phyloP scores from a whole-genome alignment of 2,888 invertebrate species.

The Acleris holmiana region DNA sequence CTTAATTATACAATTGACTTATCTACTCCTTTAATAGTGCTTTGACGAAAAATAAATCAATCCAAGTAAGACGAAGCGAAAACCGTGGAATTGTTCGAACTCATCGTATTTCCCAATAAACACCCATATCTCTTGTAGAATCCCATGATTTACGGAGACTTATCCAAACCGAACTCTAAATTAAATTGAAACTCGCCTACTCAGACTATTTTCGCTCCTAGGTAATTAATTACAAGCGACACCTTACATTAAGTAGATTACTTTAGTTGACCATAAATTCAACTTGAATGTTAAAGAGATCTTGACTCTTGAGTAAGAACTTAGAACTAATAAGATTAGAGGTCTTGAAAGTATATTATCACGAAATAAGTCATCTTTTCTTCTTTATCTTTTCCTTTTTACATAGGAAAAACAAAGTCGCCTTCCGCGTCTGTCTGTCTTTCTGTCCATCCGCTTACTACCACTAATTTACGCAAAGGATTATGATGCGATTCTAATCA shows the following conservation, averaged over 20 bases:
- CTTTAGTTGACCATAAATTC: background rate
- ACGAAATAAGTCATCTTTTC: too few species aligned
- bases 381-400: too few species aligned
- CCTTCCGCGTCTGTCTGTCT: too few species aligned
- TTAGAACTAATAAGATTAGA: too few species aligned
- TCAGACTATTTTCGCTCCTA: background rate
- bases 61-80: background rate
- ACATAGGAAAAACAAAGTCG: too few species aligned
- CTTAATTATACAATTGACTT: background rate
- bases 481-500: too few species aligned
- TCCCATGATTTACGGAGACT: slow-evolving; percentile 27
- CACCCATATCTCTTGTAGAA: slow-evolving; percentile 23
- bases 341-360: too few species aligned
- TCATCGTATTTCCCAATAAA: slow-evolving; percentile 20
- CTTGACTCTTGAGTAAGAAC: background rate
- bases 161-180: slow-evolving; percentile 16
- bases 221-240: slow-evolving; percentile 3
- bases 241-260: slow-evolving; percentile 1
- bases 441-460: too few species aligned
- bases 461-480: too few species aligned
- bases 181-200: slow-evolving; percentile 21
- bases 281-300: background rate
- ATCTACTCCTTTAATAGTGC: background rate
- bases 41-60: background rate
- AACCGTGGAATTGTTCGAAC: slow-evolving; percentile 4